Percentiles rank a stretch among this genome's conserved stretches.
Evolutionary conservation across 2,888 invertebrate genomes (phyloP).

Genomic region (Leptopilina drosophilae): DNA sequence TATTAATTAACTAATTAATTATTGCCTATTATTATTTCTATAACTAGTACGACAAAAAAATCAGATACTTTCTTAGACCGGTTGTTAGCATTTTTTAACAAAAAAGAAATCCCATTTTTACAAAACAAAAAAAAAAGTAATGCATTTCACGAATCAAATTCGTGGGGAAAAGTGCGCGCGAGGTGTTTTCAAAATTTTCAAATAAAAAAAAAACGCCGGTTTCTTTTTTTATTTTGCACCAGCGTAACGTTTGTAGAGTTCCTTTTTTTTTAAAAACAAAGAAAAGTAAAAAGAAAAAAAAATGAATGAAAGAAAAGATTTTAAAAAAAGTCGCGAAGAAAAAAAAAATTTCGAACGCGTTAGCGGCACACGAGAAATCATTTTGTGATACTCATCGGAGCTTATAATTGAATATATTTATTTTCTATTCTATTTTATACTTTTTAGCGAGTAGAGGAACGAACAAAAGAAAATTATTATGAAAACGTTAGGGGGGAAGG

Average conservation of each 20-base stretch:
- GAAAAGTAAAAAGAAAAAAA: neutral
- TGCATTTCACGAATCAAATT: constrained; percentile 24
- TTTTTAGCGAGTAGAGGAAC: constrained; percentile 37
- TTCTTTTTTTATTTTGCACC: neutral
- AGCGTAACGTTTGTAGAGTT: neutral
- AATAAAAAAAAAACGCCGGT: neutral
- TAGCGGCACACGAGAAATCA: constrained; percentile 37
- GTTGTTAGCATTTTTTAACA: constrained; percentile 64
- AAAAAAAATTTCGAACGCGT: constrained; percentile 28
- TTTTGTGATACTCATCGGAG: constrained; percentile 39
- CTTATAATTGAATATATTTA: constrained; percentile 40
- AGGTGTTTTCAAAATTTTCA: constrained; percentile 16
- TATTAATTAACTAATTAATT: constrained; percentile 53
- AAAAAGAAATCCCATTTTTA: constrained; percentile 42
- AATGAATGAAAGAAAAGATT: neutral
- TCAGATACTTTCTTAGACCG: constrained; percentile 67
- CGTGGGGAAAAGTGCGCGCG: neutral
- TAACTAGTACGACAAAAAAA: constrained; percentile 44
- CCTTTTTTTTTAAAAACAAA: neutral
- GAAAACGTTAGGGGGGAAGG: neutral
- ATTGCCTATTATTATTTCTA: constrained; percentile 45
- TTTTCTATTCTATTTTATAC: constrained; percentile 43
- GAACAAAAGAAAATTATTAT: constrained; percentile 22
- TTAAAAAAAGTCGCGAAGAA: neutral
- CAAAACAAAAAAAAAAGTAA: neutral